Evolutionary conservation across 2,113 vertebrate genomes (phyloP).

Genomic region (Macroglossus sobrinus): DNA sequence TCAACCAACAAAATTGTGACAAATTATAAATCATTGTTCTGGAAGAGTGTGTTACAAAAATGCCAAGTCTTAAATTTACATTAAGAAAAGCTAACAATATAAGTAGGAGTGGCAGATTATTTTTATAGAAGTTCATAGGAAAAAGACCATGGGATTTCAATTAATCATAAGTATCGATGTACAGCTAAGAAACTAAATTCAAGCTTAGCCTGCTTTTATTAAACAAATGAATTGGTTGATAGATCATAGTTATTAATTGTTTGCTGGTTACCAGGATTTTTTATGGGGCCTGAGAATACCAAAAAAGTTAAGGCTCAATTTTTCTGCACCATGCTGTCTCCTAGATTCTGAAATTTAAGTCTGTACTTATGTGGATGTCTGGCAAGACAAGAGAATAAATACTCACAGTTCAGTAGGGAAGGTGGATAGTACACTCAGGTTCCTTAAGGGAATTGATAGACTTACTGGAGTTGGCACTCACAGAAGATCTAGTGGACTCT

Average conservation of each 20-base stretch:
- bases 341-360: constrained; percentile 2
- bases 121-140: background rate
- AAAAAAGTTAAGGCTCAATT: background rate
- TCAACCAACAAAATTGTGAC: background rate
- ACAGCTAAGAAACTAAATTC: background rate
- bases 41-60: background rate
- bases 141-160: background rate
- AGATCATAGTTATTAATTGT: background rate
- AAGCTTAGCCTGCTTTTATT: background rate
- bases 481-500: background rate
- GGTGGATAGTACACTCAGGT: too few species aligned
- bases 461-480: background rate
- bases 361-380: background rate
- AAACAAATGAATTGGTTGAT: background rate
- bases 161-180: background rate
- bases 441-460: background rate
- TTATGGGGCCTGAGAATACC: background rate
- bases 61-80: constrained; percentile 26
- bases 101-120: background rate
- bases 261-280: background rate
- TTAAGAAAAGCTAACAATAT: background rate
- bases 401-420: background rate
- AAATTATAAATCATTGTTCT: background rate
- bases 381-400: background rate
- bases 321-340: background rate